These are phyloP conservation scores for Agelaius tricolor DNA, from an alignment of 2,113 vertebrate species.

Conservation along the genomic window DNA sequence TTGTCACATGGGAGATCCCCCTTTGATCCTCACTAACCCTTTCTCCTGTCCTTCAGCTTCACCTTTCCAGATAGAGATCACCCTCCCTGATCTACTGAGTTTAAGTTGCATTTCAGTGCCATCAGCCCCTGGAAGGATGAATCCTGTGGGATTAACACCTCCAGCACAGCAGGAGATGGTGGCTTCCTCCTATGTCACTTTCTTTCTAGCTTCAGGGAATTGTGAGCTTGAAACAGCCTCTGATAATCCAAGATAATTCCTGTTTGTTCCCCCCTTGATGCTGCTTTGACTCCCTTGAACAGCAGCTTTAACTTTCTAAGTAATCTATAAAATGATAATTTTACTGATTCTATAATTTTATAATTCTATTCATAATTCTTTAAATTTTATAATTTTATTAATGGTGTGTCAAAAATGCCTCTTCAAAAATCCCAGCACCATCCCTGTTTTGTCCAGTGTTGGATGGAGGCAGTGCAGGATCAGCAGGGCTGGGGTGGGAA, in stretches of 20 bases:
- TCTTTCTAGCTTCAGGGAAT: background rate
- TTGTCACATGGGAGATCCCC: background rate
- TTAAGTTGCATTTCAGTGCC: background rate
- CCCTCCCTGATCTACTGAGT: background rate
- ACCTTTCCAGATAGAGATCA: background rate
- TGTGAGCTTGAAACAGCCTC: background rate
- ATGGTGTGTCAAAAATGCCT: too few species aligned
- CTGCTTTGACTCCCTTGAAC: background rate
- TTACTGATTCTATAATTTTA: too few species aligned
- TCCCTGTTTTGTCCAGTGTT: background rate
- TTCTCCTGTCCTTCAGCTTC: background rate
- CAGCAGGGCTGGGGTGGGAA: background rate
- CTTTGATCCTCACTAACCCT: background rate
- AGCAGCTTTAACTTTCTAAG: background rate
- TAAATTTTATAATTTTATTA: too few species aligned
- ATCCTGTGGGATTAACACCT: background rate
- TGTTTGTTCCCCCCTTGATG: background rate
- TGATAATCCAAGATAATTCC: background rate
- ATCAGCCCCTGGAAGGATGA: background rate
- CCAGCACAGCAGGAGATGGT: background rate
- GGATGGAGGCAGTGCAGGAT: background rate
- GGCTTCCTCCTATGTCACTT: background rate
- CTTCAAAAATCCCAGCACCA: background rate
- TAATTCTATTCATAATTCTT: too few species aligned
- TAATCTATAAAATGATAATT: background rate